phyloP scores from a whole-genome alignment of 2,888 invertebrate species.

The Autographa gamma region DNA sequence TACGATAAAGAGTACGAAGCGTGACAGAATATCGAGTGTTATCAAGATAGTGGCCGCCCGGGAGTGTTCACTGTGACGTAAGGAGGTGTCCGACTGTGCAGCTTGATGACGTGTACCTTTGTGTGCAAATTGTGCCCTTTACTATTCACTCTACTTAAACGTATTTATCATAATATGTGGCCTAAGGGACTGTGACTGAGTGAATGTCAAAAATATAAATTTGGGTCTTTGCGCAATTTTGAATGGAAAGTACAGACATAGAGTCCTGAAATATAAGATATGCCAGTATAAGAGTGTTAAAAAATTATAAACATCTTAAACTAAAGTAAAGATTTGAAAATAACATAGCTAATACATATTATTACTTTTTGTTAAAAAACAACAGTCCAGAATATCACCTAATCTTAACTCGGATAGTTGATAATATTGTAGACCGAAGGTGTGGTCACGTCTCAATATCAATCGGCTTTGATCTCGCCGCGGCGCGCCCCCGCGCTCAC shows the following conservation, averaged over 20 bases:
- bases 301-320: too few relatives aligned
- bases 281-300: too few relatives aligned
- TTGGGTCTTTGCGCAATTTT: neutral
- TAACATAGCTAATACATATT: too few relatives aligned
- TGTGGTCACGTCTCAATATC: constrained; percentile 75
- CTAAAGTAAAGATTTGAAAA: too few relatives aligned
- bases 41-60: constrained; percentile 48
- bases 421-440: constrained; percentile 58
- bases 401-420: constrained; percentile 47
- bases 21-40: constrained; percentile 57
- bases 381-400: constrained; percentile 38
- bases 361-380: constrained; percentile 9
- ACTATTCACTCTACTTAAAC: constrained; percentile 20
- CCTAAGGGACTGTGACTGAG: neutral
- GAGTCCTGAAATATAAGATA: too few relatives aligned
- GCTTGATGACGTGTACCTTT: constrained; percentile 70
- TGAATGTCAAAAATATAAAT: neutral
- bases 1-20: constrained; percentile 18
- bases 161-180: constrained; percentile 14
- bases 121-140: constrained; percentile 63
- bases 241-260: neutral
- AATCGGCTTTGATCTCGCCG: constrained; percentile 75
- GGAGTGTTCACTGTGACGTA: constrained; percentile 64
- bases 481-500: constrained; percentile 61
- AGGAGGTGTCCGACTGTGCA: constrained; percentile 72